phyloP scores from a whole-genome alignment of 2,797 vertebrate species.

The Paratrypauchen microcephalus region DNA sequence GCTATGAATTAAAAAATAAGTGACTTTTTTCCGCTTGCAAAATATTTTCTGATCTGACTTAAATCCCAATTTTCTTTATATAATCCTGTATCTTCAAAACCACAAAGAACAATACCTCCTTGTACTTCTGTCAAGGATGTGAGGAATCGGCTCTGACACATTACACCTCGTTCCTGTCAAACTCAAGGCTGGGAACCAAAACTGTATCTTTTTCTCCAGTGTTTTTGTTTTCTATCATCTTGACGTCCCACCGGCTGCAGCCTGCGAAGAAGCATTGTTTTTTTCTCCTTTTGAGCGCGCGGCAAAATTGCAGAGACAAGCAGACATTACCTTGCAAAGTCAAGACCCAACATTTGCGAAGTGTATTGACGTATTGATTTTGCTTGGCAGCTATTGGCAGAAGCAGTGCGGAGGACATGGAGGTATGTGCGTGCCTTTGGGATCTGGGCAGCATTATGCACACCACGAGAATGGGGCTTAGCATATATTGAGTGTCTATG shows the following conservation, averaged over 20 bases:
- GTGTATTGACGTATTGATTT: conserved; percentile 79
- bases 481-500: conserved; percentile 81
- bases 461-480: conserved; percentile 78
- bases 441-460: conserved; percentile 76
- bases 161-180: conserved; percentile 39
- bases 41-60: too few species aligned
- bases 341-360: conserved; percentile 80
- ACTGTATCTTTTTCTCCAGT: conserved; percentile 15
- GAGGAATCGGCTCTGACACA: conserved; percentile 33
- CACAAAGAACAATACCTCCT: not conserved
- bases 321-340: conserved; percentile 76
- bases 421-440: conserved; percentile 61
- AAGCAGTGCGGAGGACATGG: conserved; percentile 63
- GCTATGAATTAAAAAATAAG: too few species aligned
- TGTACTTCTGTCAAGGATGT: conserved; percentile 7
- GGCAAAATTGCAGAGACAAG: conserved; percentile 76
- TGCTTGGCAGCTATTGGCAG: conserved; percentile 77
- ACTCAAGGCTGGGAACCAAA: conserved; percentile 41
- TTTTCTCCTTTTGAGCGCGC: conserved; percentile 32
- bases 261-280: conserved; percentile 19
- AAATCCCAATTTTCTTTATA: too few species aligned
- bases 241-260: conserved; percentile 43
- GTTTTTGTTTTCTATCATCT: conserved; percentile 45
- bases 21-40: too few species aligned
- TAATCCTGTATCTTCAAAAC: not conserved